Evolutionary conservation across 2,888 invertebrate species (phyloP).

Genomic region (Drosophila longiperda): DNA sequence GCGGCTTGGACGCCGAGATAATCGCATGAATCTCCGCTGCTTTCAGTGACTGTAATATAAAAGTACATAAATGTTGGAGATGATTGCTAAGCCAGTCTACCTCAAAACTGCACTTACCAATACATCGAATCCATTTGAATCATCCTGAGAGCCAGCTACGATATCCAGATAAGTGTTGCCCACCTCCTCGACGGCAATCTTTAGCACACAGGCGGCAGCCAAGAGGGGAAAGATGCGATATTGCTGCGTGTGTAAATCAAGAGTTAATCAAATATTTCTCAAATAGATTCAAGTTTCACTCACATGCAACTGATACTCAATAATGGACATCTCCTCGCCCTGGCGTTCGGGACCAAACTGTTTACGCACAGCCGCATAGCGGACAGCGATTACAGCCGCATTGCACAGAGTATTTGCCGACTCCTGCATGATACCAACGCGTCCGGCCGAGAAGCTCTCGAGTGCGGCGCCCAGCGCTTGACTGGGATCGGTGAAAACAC

Average conservation of each 20-base stretch:
- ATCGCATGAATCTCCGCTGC: constrained; percentile 88
- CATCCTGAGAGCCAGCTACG: constrained; percentile 88
- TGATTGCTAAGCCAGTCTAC: too few relatives aligned
- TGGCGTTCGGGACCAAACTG: constrained; percentile 90
- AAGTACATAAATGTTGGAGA: background rate
- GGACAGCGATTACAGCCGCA: constrained; percentile 90
- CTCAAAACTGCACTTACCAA: constrained; percentile 70
- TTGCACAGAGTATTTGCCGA: constrained; percentile 86
- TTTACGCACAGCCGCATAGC: constrained; percentile 91
- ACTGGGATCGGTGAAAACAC: constrained; percentile 95
- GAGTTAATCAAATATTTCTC: background rate
- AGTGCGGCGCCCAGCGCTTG: constrained; percentile 93
- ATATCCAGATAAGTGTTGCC: constrained; percentile 88
- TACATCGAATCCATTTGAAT: constrained; percentile 84
- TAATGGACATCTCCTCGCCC: constrained; percentile 89
- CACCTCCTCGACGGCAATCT: constrained; percentile 88
- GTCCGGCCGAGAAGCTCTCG: constrained; percentile 94
- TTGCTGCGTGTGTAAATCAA: constrained; percentile 86
- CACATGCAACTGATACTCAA: constrained; percentile 93
- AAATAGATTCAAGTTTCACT: constrained; percentile 46
- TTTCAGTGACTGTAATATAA: constrained; percentile 79
- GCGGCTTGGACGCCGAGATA: constrained; percentile 88
- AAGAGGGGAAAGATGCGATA: constrained; percentile 90
- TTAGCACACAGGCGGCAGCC: constrained; percentile 88
- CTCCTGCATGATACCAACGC: constrained; percentile 89